phyloP scores from a whole-genome alignment of 2,113 vertebrate genomes.

The Xenopus laevis region DNA sequence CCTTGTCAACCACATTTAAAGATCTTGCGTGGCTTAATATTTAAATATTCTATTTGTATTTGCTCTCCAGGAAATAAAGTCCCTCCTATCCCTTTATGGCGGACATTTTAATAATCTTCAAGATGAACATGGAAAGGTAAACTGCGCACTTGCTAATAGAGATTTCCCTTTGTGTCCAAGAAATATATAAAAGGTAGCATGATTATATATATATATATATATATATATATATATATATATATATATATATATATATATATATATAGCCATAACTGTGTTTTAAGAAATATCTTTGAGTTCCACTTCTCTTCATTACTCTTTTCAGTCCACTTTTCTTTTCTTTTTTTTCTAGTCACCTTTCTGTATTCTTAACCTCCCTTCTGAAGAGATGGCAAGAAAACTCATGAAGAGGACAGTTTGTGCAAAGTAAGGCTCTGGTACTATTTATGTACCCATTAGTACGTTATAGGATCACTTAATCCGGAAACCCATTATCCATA shows the following conservation, averaged over 20 bases:
- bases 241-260: slow-evolving; percentile 22
- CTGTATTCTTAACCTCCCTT: slow-evolving; percentile 83
- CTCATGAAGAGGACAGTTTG: slow-evolving; percentile 93
- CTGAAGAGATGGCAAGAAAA: slow-evolving; percentile 78
- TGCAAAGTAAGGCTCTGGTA: slow-evolving; percentile 81
- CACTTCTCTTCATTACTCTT: neutral
- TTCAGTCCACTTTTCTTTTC: neutral
- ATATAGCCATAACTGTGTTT: too few species aligned
- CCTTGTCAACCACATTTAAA: too few species aligned
- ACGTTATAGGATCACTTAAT: too few species aligned
- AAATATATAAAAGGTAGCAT: neutral
- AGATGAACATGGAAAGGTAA: slow-evolving; percentile 79
- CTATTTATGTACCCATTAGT: neutral
- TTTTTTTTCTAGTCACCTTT: slow-evolving; percentile 80
- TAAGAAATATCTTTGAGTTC: too few species aligned
- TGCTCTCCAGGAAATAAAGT: slow-evolving; percentile 77
- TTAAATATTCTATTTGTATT: too few species aligned
- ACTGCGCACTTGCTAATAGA: neutral
- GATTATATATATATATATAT: too few species aligned
- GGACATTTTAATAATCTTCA: slow-evolving; percentile 67
- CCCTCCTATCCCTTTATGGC: slow-evolving; percentile 80
- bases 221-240: neutral
- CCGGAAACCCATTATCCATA: too few species aligned
- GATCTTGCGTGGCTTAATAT: too few species aligned
- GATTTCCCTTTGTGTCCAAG: too few species aligned